Evolutionary conservation across 1,140 invertebrate species (phyloP).

Genomic region (Pomacea maculata): DNA sequence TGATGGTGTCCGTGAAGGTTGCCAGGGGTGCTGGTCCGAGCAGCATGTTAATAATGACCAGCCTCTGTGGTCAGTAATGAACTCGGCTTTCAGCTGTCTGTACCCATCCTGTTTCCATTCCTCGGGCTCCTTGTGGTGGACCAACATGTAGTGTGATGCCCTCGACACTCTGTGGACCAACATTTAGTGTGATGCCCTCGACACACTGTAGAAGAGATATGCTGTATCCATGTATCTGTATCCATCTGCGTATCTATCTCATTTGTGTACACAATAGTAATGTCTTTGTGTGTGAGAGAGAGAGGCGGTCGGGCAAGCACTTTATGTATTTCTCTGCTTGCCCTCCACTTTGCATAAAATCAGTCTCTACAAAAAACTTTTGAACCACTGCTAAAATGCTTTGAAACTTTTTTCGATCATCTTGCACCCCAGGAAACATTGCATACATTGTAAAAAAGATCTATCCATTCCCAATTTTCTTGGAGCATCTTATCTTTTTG

Average conservation of each 20-base stretch:
- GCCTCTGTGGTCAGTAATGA: too few relatives aligned
- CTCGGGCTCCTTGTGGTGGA: too few relatives aligned
- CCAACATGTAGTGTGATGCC: too few relatives aligned
- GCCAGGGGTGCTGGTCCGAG: too few relatives aligned
- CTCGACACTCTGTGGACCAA: too few relatives aligned
- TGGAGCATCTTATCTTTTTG: slow-evolving; percentile 1
- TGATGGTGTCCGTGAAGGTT: too few relatives aligned
- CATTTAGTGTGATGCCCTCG: too few relatives aligned
- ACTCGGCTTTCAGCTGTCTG: too few relatives aligned
- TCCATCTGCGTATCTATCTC: neutral
- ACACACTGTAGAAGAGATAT: too few relatives aligned
- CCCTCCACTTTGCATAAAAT: neutral
- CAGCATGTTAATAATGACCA: too few relatives aligned
- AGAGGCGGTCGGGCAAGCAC: neutral
- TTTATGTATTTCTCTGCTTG: neutral
- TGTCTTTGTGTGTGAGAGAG: slow-evolving; percentile 7
- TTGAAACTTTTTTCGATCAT: neutral
- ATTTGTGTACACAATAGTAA: neutral
- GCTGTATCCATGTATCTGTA: neutral
- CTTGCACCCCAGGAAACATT: neutral
- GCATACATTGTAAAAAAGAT: neutral
- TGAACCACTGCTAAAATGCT: too few relatives aligned
- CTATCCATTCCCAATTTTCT: slow-evolving; percentile 5
- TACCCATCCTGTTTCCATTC: too few relatives aligned
- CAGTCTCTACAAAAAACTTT: neutral